phyloP scores from a whole-genome alignment of 2,797 vertebrate species.

The Chiloscyllium punctatum region DNA sequence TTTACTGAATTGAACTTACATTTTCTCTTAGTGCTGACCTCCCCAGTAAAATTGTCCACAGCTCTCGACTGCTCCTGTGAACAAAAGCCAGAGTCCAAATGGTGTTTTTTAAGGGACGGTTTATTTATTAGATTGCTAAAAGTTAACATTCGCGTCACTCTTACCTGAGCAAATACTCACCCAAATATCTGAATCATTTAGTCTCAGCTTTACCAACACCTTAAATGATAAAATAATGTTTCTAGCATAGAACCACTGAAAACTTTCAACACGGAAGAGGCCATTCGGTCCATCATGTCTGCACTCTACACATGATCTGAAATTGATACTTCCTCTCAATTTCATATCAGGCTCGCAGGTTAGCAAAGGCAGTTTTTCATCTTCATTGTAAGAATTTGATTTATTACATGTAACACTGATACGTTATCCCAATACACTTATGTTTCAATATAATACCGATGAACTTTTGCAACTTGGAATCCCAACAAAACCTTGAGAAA shows the following conservation, averaged over 20 bases:
- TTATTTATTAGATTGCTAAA: neutral
- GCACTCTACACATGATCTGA: neutral
- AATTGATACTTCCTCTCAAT: neutral
- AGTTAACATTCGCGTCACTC: neutral
- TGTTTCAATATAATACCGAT: neutral
- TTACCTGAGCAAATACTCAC: neutral
- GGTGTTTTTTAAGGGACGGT: neutral
- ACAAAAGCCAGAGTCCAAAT: constrained; percentile 18
- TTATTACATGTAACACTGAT: neutral
- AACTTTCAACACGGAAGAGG: too few species aligned
- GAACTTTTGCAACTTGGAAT: neutral
- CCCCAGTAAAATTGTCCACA: constrained; percentile 91
- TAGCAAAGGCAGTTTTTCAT: neutral
- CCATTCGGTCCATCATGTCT: too few species aligned
- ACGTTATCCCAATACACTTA: neutral
- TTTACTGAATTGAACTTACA: constrained; percentile 58
- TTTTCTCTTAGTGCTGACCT: constrained; percentile 85
- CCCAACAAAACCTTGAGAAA: neutral
- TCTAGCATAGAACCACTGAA: too few species aligned
- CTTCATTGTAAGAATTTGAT: neutral
- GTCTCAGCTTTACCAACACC: neutral
- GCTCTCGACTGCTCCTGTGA: constrained; percentile 82
- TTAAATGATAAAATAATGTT: neutral
- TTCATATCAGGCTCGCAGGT: neutral
- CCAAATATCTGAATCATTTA: neutral